A percentile compares a stretch with the other conserved stretches of the same genome.
These are phyloP conservation scores for Tachuris rubrigastra DNA, from an alignment of 2,113 vertebrate species.

Conservation along the genomic window DNA sequence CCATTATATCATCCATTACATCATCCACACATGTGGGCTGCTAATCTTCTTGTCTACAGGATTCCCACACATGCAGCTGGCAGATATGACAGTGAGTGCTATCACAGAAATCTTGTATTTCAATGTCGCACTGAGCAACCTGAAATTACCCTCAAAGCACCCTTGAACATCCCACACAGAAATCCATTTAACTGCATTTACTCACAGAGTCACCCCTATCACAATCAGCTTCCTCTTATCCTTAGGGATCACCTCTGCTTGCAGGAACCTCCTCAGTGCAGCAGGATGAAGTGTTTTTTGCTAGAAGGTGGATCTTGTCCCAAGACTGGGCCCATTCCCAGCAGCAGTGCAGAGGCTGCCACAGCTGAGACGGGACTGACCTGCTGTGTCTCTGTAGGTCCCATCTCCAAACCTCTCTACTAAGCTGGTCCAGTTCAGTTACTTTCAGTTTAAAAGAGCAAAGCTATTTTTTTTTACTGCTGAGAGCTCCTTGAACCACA, in stretches of 20 bases:
- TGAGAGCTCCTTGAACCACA: not conserved
- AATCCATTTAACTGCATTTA: not conserved
- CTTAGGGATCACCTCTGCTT: not conserved
- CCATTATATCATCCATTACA: not conserved
- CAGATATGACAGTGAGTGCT: not conserved
- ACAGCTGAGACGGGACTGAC: too few relatives aligned
- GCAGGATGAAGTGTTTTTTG: not conserved
- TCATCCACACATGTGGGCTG: not conserved
- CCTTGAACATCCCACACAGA: not conserved
- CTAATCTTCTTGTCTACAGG: not conserved
- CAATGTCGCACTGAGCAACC: not conserved
- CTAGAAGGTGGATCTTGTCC: not conserved
- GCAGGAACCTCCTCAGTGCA: not conserved
- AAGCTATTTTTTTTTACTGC: not conserved
- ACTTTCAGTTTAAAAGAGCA: not conserved
- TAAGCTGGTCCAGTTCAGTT: not conserved
- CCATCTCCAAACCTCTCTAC: not conserved
- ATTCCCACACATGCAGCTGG: not conserved
- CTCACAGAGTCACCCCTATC: not conserved
- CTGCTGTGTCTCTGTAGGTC: not conserved
- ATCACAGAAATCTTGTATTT: not conserved
- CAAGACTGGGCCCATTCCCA: not conserved
- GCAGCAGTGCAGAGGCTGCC: not conserved
- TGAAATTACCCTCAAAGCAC: not conserved
- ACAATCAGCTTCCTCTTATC: not conserved